Conservation (phyloP, 2,888 invertebrate genomes). For the Prostheceraeus crozeri region DNA sequence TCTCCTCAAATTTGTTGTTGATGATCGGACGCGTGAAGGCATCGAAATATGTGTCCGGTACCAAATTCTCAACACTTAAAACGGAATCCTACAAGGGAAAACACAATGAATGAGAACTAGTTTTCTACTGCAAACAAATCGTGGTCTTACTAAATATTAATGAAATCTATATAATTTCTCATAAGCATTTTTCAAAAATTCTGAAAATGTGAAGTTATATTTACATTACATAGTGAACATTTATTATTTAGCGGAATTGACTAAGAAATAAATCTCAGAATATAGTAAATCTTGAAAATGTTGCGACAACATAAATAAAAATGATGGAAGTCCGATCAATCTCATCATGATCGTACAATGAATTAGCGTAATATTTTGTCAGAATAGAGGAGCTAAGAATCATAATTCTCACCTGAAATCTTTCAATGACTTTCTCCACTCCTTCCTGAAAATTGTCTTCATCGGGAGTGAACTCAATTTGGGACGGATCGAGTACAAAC, state of each 20-base stretch:
- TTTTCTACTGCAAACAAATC: background rate
- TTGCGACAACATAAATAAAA: too few species aligned
- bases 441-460: slow-evolving; percentile 62
- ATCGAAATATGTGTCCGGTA: slow-evolving; percentile 66
- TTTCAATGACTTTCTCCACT: slow-evolving; percentile 62
- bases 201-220: background rate
- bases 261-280: too few species aligned
- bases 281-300: too few species aligned
- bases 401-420: slow-evolving; percentile 50
- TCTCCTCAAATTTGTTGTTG: slow-evolving; percentile 72
- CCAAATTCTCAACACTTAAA: slow-evolving; percentile 65
- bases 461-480: slow-evolving; percentile 61
- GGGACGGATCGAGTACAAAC: slow-evolving; percentile 52
- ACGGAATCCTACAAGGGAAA: slow-evolving; percentile 66
- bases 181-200: background rate
- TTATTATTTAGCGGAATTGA: too few species aligned
- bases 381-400: too few species aligned
- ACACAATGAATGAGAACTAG: slow-evolving; percentile 38
- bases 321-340: too few species aligned
- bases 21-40: slow-evolving; percentile 74
- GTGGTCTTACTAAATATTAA: background rate
- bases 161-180: background rate
- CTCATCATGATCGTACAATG: too few species aligned
- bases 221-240: too few species aligned
- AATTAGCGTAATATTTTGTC: too few species aligned